Conservation (phyloP, 2,888 invertebrate species). For the Acanthosoma haemorrhoidale region DNA sequence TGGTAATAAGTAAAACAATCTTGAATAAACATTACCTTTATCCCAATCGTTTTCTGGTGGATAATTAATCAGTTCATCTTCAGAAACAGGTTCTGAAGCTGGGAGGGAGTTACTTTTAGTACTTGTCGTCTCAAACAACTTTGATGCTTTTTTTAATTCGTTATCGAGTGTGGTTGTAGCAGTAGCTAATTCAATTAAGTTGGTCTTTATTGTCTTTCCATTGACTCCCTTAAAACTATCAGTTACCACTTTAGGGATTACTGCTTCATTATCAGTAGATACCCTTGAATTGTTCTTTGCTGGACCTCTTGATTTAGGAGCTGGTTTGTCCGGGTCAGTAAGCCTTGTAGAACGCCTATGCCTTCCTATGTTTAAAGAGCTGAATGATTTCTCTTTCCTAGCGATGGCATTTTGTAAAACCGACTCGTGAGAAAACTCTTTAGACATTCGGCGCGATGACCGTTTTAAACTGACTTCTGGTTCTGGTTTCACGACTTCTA, state of each 20-base stretch:
- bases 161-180: too few relatives aligned
- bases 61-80: slow-evolving; percentile 6
- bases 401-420: slow-evolving; percentile 66
- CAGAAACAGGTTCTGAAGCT: slow-evolving; percentile 3
- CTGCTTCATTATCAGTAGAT: slow-evolving; percentile 61
- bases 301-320: slow-evolving; percentile 8
- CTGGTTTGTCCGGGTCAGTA: slow-evolving; percentile 32
- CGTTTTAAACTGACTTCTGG: slow-evolving; percentile 52
- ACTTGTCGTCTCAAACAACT: not conserved
- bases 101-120: not conserved
- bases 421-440: slow-evolving; percentile 55
- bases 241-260: slow-evolving; percentile 50
- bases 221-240: slow-evolving; percentile 9
- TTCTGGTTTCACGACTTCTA: too few relatives aligned
- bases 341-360: slow-evolving; percentile 45
- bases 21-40: slow-evolving; percentile 18
- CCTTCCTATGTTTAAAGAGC: slow-evolving; percentile 48
- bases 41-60: slow-evolving; percentile 19
- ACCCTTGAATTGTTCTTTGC: slow-evolving; percentile 49
- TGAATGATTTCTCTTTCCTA: slow-evolving; percentile 65
- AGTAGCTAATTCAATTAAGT: not conserved
- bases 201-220: not conserved
- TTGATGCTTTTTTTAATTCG: not conserved
- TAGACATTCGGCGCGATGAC: slow-evolving; percentile 58
- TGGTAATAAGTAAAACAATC: not conserved